Base-by-base conservation (phyloP, 2,888 invertebrate species). In the Scaeva pyrastri region DNA sequence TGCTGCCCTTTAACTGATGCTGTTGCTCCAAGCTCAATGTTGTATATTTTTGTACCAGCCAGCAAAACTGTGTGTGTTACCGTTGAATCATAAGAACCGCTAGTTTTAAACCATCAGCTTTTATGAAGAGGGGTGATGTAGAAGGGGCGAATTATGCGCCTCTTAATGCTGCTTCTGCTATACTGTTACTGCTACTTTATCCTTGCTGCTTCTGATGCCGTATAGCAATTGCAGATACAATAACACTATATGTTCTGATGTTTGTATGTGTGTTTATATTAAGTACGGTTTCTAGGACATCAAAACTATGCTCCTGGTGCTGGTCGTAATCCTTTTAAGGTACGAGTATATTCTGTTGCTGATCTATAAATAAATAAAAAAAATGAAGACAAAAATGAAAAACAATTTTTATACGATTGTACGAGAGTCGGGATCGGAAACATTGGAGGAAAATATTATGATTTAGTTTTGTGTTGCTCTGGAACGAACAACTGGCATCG, bases 11-110 rank as follows among this genome's bases (percentile, higher is more conserved):
- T 43, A 62, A 66, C 26, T 56, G 14, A 26, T 71, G 14, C 39
- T 71, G 23, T 50, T 52, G 31, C 50, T 41, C 41, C 19, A 14
- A 21, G 11, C 56, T 71, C 39, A 58, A 68, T 80, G 66, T 64
- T 85, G 26, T 85, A 58, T 71, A 75, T 72, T 12, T 52, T 14
- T 23, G 12, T 23, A 14, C 7, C 60, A 72, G 79, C 75, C 52
- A 58, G 71, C 45, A 31, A 76, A 80, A 80, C 75, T 85, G 66
- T 56, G 75, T 52, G 73, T 85, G 84, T 85, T 85, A 85, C 84
- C 84, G 80, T 36, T 80, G 84, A 85, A 85, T 80, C 84, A 85
- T 85, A 85, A 76, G 84, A 85, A 68, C 71, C 76, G 68, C 39
- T 62, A 52, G 71, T 43, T 75, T 60, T 56, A 71, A 66, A 56